phyloP scores from a whole-genome alignment of 2,888 invertebrate genomes.

The Lottia gigantea region DNA sequence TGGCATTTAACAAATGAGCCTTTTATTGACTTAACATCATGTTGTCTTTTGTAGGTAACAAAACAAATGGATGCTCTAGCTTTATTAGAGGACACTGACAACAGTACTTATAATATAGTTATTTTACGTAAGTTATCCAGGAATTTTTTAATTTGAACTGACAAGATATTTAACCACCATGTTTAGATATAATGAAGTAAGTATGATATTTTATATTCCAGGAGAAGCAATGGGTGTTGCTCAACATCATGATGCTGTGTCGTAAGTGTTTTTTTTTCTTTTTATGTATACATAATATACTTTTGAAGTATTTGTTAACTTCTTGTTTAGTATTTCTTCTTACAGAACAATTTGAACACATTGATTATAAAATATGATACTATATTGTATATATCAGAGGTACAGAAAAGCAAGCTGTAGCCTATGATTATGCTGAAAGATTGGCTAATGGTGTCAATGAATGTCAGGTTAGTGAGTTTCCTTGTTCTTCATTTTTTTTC shows the following conservation, averaged over 20 bases:
- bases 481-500: too few species aligned
- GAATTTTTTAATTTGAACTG: too few species aligned
- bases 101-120: slow-evolving; percentile 67
- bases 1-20: too few species aligned
- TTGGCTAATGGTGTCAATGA: slow-evolving; percentile 78
- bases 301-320: neutral
- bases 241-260: slow-evolving; percentile 58
- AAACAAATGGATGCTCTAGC: slow-evolving; percentile 66
- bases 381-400: slow-evolving; percentile 74
- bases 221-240: slow-evolving; percentile 53
- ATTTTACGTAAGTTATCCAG: slow-evolving; percentile 46
- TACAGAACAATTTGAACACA: neutral
- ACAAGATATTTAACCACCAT: too few species aligned
- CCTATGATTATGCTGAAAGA: slow-evolving; percentile 87
- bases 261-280: slow-evolving; percentile 38
- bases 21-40: too few species aligned
- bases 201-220: slow-evolving; percentile 29
- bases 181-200: too few species aligned
- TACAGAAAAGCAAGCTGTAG: slow-evolving; percentile 76
- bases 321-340: slow-evolving; percentile 1
- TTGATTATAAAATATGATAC: neutral
- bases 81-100: slow-evolving; percentile 53
- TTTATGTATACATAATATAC: neutral
- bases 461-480: slow-evolving; percentile 53
- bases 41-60: slow-evolving; percentile 35